Evolutionary conservation across 2,888 invertebrate genomes (phyloP).

Genomic region (Amiota mariae): DNA sequence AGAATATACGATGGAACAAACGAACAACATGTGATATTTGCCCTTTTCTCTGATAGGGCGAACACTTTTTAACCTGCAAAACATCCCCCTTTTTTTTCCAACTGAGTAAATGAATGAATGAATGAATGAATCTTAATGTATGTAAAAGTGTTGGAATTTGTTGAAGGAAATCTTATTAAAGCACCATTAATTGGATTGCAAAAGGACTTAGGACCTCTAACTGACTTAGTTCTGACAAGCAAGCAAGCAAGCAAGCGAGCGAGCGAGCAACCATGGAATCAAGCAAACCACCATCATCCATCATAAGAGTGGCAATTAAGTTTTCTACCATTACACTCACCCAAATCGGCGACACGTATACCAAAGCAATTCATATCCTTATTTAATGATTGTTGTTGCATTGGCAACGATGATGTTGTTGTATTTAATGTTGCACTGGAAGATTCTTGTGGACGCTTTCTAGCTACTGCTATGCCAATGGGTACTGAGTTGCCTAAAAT

Average conservation of each 20-base stretch:
- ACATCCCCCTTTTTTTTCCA: conserved; percentile 12
- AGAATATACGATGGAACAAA: neutral
- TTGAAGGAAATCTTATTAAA: conserved; percentile 63
- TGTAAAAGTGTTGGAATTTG: conserved; percentile 21
- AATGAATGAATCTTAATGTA: conserved; percentile 42
- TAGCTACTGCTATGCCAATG: conserved; percentile 88
- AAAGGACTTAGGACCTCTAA: no score
- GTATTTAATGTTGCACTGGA: conserved; percentile 58
- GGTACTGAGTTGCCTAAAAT: conserved; percentile 79
- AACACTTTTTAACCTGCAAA: conserved; percentile 34
- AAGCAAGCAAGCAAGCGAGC: no score
- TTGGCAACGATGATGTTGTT: conserved; percentile 56
- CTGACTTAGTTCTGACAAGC: no score
- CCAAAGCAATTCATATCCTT: conserved; percentile 73
- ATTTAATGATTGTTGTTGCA: conserved; percentile 69
- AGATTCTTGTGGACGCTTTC: conserved; percentile 77
- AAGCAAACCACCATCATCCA: neutral
- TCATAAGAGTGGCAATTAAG: conserved; percentile 30
- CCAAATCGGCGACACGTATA: conserved; percentile 72
- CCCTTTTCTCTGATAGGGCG: conserved; percentile 33
- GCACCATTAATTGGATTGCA: conserved; percentile 47
- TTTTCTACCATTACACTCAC: conserved; percentile 59
- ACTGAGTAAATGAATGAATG: no score
- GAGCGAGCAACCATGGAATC: no score
- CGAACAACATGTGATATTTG: conserved; percentile 45